Evolutionary conservation across 1,140 invertebrate species (phyloP), one percentile per base, ranked within the genome.

Genomic region (Meloidogyne floridensis): DNA sequence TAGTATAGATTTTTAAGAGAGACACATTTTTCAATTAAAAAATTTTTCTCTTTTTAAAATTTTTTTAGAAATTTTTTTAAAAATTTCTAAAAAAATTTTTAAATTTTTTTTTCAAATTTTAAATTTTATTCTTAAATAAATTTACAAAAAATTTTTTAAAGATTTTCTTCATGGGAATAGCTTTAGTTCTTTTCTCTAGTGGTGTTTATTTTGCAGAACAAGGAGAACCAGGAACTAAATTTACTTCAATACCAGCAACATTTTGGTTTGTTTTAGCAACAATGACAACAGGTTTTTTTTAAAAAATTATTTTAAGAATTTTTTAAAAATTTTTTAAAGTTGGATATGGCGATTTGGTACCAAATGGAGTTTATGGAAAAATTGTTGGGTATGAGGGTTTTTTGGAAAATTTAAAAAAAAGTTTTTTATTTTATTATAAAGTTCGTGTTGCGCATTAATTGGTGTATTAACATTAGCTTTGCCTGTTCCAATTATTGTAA

Each of bases 181-280:
- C 96, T 92, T 95, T 98, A 91, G 95, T 98, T 90, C 94, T 98
- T 90, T 98, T 98, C 93, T 96, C 95, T 87, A 96, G 95, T 92
- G 95, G 96, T 88, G 96, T 98, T 88, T 98, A 97, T 93, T 98
- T 98, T 93, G 96, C 96, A 85, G 96, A 98, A 93, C 96, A 96
- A 91, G 95, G 96, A 92, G 94, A 94, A 90, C 94, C 95, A 91
- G 94, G 94, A 92, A 95, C 95, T 87, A 95, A 96, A 93, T 98
- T 98, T 93, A 96, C 95, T 91, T 96, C 95, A 91, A 98, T 98
- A 92, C 96, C 96, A 89, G 94, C 95, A 91, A 95, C 95, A 91
- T 98, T 98, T 93, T 98, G 96, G 97, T 98, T 96, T 81, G 91
- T 92, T 65, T 95, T 98, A 83, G 88, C 88, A 13, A 89, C 88